Evolutionary conservation across 2,888 invertebrate species (phyloP).

Genomic region (Eretmocerus hayati): DNA sequence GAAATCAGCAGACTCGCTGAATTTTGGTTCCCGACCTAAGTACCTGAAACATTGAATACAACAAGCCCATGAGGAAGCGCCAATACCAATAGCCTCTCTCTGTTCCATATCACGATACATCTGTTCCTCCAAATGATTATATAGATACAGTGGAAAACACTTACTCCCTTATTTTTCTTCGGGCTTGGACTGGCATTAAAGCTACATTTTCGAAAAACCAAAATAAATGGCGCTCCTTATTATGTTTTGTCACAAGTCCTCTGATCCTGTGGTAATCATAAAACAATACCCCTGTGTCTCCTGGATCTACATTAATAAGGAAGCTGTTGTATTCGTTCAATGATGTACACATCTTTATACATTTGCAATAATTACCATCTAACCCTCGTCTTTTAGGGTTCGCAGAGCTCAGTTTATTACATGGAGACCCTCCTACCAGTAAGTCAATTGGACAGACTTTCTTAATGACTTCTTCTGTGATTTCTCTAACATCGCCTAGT

Average conservation of each 20-base stretch:
- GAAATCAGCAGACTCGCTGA: conserved; percentile 51
- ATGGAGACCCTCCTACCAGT: conserved; percentile 57
- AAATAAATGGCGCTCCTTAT: conserved; percentile 46
- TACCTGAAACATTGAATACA: conserved; percentile 30
- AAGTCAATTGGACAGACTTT: conserved; percentile 52
- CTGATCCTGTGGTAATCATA: conserved; percentile 51
- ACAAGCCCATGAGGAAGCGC: too few species aligned
- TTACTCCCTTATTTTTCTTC: conserved; percentile 47
- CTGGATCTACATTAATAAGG: conserved; percentile 41
- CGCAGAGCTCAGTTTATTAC: conserved; percentile 55
- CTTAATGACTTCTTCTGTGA: conserved; percentile 41
- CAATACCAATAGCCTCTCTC: too few species aligned
- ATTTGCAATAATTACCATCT: conserved; percentile 37
- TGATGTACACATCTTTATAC: background rate
- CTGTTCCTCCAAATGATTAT: too few species aligned
- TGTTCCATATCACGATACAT: too few species aligned
- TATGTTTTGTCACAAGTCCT: conserved; percentile 37
- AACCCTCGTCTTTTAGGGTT: conserved; percentile 53
- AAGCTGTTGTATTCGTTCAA: background rate
- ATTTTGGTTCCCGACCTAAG: conserved; percentile 48
- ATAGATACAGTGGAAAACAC: too few species aligned
- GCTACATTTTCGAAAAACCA: conserved; percentile 57
- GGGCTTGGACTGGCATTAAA: conserved; percentile 48
- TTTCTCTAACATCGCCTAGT: conserved; percentile 48
- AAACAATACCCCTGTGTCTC: conserved; percentile 51